A percentile compares a stretch with the other conserved stretches of the same genome.
These are phyloP conservation scores for Arbacia lixula DNA, from an alignment of 53 echinoderm and acorn worm species.

Conservation along the genomic window DNA sequence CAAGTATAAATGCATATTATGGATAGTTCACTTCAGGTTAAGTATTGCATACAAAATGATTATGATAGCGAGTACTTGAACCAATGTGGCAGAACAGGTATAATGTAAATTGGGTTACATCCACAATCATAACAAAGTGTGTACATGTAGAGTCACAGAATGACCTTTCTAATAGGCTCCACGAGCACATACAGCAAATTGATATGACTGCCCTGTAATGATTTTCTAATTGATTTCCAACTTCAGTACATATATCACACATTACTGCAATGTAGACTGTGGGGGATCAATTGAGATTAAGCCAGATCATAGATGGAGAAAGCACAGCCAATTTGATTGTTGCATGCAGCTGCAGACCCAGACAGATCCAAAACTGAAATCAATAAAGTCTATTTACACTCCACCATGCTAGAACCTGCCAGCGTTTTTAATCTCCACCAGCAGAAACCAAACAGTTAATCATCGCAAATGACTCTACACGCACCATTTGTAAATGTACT, in stretches of 20 bases:
- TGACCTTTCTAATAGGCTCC: no score
- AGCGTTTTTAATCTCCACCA: slow-evolving; percentile 20
- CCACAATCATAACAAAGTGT: no score
- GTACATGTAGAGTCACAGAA: no score
- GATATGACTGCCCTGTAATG: slow-evolving; percentile 15
- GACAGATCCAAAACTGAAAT: slow-evolving; percentile 51
- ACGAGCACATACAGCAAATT: no score
- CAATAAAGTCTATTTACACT: slow-evolving; percentile 45
- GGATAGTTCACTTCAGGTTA: no score
- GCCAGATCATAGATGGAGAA: not conserved
- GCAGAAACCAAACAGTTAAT: slow-evolving; percentile 47
- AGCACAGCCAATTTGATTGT: slow-evolving; percentile 10
- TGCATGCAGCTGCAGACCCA: slow-evolving; percentile 24
- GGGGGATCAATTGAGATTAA: slow-evolving; percentile 20
- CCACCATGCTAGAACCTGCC: slow-evolving; percentile 21
- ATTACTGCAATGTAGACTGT: not conserved
- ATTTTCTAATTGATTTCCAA: slow-evolving; percentile 38
- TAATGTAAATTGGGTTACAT: no score
- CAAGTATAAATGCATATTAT: no score
- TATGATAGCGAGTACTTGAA: no score
- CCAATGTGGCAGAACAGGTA: no score
- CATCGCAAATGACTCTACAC: slow-evolving; percentile 18
- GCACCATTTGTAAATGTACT: no score
- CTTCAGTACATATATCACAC: slow-evolving; percentile 23
- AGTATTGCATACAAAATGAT: no score